Conservation (phyloP, 2,888 invertebrate genomes). For the Andrena marginata region DNA sequence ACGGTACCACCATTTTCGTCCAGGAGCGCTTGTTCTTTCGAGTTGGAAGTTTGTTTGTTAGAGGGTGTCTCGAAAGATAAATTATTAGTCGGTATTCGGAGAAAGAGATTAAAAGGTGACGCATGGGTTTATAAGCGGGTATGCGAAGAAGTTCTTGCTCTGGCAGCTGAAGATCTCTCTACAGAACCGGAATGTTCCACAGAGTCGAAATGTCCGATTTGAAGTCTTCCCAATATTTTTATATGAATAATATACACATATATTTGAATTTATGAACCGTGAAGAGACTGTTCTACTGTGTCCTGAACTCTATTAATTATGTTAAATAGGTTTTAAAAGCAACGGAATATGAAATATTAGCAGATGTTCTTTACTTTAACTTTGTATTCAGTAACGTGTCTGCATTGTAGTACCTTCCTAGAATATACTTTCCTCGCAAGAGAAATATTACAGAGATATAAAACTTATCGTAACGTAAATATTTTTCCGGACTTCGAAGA, state of each 20-base stretch:
- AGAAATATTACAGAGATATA: conserved; percentile 14
- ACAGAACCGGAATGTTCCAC: conserved; percentile 67
- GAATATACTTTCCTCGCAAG: conserved; percentile 34
- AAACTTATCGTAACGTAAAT: conserved; percentile 11
- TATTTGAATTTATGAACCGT: conserved; percentile 3
- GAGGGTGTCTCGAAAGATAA: conserved; percentile 83
- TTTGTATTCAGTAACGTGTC: conserved; percentile 2
- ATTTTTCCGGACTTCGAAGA: conserved; percentile 8
- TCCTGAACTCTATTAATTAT: conserved; percentile 35
- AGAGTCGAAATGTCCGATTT: conserved; percentile 81
- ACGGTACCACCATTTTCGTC: conserved; percentile 73
- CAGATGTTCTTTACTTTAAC: conserved; percentile 13
- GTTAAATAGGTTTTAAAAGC: conserved; percentile 15
- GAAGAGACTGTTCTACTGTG: conserved; percentile 5
- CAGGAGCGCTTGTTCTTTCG: conserved; percentile 87
- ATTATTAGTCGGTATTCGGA: conserved; percentile 88
- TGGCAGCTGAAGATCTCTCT: conserved; percentile 84
- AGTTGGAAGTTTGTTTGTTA: conserved; percentile 89
- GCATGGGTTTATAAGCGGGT: conserved; percentile 93
- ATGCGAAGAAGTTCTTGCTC: conserved; percentile 90
- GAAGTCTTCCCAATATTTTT: conserved; percentile 34
- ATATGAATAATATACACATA: conserved; percentile 5
- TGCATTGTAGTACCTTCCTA: neutral
- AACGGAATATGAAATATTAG: neutral
- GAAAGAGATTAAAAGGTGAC: conserved; percentile 92